Conservation (phyloP, 2,113 vertebrate genomes). For the Syngnathus floridae region DNA sequence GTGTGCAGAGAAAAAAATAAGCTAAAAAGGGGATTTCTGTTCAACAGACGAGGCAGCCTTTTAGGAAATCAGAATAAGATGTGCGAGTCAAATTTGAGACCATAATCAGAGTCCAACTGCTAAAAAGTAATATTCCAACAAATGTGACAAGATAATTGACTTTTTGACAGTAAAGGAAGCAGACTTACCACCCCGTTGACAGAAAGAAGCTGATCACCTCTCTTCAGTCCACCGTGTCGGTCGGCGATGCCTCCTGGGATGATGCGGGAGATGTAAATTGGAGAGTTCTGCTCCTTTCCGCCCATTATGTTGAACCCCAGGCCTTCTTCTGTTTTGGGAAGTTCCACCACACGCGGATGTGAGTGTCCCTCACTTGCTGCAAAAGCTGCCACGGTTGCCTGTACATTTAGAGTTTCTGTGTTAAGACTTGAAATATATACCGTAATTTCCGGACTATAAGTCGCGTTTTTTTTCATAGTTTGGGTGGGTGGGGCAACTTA, state of each 20-base stretch:
- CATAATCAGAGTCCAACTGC: neutral
- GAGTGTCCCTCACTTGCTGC: slow-evolving; percentile 97
- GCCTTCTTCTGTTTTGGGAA: slow-evolving; percentile 96
- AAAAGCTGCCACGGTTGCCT: slow-evolving; percentile 97
- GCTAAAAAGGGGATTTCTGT: no score
- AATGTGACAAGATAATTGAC: neutral
- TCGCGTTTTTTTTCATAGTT: no score
- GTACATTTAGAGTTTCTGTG: neutral
- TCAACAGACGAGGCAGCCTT: no score
- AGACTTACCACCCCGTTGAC: slow-evolving; percentile 92
- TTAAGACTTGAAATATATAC: neutral
- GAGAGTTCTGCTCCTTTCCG: slow-evolving; percentile 97
- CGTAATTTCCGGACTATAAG: no score
- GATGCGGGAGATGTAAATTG: slow-evolving; percentile 96
- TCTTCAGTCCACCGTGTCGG: slow-evolving; percentile 90
- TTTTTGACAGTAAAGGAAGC: neutral
- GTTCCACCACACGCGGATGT: slow-evolving; percentile 92
- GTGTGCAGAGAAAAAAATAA: no score
- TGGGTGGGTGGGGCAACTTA: no score
- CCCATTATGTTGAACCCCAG: slow-evolving; percentile 99
- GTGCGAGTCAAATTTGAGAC: neutral
- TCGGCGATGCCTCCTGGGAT: slow-evolving; percentile 96
- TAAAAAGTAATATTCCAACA: neutral
- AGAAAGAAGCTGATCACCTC: slow-evolving; percentile 95
- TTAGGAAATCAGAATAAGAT: neutral